These are phyloP conservation scores for Coenonympha arcania DNA, from an alignment of 2,888 invertebrate genomes.

Conservation along the genomic window DNA sequence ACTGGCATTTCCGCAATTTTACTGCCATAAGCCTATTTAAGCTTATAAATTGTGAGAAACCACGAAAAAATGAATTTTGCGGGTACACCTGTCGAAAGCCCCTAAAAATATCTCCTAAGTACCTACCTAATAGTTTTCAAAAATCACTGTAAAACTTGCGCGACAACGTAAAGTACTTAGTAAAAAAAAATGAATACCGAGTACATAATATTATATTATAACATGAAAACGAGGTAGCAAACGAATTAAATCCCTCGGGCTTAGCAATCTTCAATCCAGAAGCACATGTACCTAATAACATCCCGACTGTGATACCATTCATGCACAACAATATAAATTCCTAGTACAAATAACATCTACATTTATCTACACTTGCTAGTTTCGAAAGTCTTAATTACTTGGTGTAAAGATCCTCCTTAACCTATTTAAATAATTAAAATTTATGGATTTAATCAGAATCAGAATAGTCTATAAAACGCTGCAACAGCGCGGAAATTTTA, in stretches of 20 bases:
- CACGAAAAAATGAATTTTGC: too few species aligned
- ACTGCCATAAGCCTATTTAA: too few species aligned
- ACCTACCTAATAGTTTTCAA: too few species aligned
- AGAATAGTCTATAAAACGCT: constrained; percentile 19
- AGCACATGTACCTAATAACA: constrained; percentile 26
- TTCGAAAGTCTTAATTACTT: constrained; percentile 66
- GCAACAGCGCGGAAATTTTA: constrained; percentile 14
- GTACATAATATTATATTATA: neutral
- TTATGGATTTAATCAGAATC: constrained; percentile 17
- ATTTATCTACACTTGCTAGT: constrained; percentile 56
- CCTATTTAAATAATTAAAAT: constrained; percentile 41
- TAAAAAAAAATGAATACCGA: neutral
- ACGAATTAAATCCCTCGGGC: constrained; percentile 17
- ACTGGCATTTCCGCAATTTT: too few species aligned
- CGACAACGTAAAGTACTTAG: neutral
- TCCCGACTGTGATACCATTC: constrained; percentile 29
- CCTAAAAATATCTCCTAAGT: too few species aligned
- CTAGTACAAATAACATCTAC: constrained; percentile 60
- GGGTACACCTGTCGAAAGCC: too few species aligned
- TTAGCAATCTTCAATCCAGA: constrained; percentile 27
- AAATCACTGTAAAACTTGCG: constrained; percentile 5
- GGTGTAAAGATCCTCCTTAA: constrained; percentile 72
- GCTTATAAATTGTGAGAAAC: too few species aligned
- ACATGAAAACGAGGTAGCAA: constrained; percentile 6
- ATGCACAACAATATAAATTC: constrained; percentile 47